Evolutionary conservation across 1,140 invertebrate species (phyloP), one percentile per base, ranked within the genome.

Genomic region (Phthorimaea operculella): DNA sequence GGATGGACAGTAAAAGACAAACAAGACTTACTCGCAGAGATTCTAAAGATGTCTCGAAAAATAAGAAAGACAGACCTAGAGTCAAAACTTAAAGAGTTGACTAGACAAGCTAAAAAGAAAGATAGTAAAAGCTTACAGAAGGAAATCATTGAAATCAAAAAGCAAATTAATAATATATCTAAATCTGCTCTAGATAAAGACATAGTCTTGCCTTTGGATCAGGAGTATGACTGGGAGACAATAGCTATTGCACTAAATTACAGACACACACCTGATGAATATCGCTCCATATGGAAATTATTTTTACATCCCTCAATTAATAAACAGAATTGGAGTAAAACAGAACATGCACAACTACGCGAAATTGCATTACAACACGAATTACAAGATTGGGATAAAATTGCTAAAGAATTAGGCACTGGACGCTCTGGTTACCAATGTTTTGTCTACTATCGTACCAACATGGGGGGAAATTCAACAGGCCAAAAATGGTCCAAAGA

Each of bases 221-320:
- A 76, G 33, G 78, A 85, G 14, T 85, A 82, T 72, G 79, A 85
- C 39, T 85, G 82, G 82, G 76, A 83, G 6, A 54, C 56, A 45
- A 52, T 85, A 28, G 64, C 79, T 8, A 66, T 70, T 44, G 68
- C 64, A 55, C 53, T 85, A 28, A 75, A 72, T 47, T 44, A 62
- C 6, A 70, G 77, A 50, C 82, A 85, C 36, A 68, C 55, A 50
- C 60, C 79, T 16, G 53, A 70, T 47, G 82, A 85, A 56, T 82
- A 77, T 55, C 55, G 62, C 54, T 48, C 71, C 6, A 87, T 92
- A 69, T 93, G 92, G 92, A 87, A 88, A 54, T 79, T 90, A 14
- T 92, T 89, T 66, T 65, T 92, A 52, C 88, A 91, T 67, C 92
- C 91, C 0, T 66, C 83, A 7, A 86, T 92, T 12, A 92, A 89